Percentiles rank a stretch among this genome's conserved stretches.
Conservation (phyloP, 2,113 vertebrate species). For the Pseudopipra pipra region DNA sequence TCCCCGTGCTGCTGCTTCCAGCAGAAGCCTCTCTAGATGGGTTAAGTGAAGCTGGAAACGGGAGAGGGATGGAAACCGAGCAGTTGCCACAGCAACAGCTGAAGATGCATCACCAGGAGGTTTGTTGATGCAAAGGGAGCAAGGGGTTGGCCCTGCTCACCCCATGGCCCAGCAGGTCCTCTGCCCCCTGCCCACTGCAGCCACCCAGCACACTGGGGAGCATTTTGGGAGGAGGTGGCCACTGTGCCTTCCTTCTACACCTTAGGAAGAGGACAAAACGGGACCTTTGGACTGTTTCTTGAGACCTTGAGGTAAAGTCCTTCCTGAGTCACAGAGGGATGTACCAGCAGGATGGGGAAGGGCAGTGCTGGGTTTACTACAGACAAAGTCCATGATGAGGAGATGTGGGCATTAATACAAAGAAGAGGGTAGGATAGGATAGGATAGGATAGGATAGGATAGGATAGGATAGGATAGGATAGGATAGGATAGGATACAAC, state of each 20-base stretch:
- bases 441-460: background rate
- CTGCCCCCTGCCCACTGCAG: background rate
- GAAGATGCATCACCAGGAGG: background rate
- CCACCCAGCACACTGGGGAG: background rate
- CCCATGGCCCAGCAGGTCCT: background rate
- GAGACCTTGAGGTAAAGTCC: background rate
- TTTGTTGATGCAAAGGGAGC: background rate
- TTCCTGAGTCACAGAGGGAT: background rate
- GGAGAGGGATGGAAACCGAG: background rate
- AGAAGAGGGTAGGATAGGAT: accelerated
- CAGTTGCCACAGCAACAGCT: constrained; percentile 51
- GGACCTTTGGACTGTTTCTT: background rate
- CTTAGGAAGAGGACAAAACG: background rate
- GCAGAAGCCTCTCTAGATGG: background rate
- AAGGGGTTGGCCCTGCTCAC: background rate
- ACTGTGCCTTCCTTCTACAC: background rate
- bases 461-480: background rate
- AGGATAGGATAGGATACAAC: too few relatives aligned
- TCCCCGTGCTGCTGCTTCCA: background rate
- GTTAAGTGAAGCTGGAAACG: background rate
- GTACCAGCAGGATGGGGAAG: background rate
- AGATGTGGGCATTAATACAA: accelerated
- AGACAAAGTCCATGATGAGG: background rate
- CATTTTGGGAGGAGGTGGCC: background rate
- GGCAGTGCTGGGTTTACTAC: background rate